Percentiles rank a stretch among this genome's conserved stretches.
These are phyloP conservation scores for Enteromius fasciolatus DNA, from an alignment of 2,797 vertebrate genomes.

Conservation along the genomic window DNA sequence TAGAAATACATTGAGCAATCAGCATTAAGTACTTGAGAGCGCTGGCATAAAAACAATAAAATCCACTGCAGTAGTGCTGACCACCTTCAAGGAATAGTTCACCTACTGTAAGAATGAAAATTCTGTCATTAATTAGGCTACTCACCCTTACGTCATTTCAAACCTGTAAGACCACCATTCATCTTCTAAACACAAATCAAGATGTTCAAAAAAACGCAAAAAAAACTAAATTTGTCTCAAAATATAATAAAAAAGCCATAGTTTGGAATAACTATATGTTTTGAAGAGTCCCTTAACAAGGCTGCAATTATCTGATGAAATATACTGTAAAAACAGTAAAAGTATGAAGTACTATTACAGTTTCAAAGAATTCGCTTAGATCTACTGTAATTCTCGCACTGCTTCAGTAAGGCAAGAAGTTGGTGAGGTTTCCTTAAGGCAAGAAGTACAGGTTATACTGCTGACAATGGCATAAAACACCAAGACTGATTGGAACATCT, in stretches of 20 bases:
- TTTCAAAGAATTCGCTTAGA: background rate
- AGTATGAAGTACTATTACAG: background rate
- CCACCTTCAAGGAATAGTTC: background rate
- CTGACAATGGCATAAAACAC: constrained; percentile 43
- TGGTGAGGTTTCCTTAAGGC: background rate
- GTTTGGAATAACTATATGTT: background rate
- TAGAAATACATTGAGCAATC: background rate
- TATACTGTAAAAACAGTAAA: background rate
- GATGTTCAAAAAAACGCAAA: too few relatives aligned
- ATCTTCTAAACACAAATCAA: too few relatives aligned
- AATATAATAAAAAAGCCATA: background rate
- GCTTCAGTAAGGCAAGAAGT: background rate
- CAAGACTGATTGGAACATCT: constrained; percentile 34
- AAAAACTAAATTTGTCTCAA: background rate
- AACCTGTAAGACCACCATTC: too few relatives aligned
- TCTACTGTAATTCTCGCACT: background rate
- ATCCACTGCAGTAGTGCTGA: background rate
- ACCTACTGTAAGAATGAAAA: background rate
- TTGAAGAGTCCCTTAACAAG: background rate
- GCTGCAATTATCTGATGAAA: background rate
- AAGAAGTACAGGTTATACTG: background rate
- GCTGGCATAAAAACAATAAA: background rate
- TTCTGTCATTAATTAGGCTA: background rate
- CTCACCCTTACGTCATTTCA: background rate
- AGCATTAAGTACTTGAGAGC: background rate